Evolutionary conservation across 2,888 invertebrate species (phyloP).

Genomic region (Artemia sp.): DNA sequence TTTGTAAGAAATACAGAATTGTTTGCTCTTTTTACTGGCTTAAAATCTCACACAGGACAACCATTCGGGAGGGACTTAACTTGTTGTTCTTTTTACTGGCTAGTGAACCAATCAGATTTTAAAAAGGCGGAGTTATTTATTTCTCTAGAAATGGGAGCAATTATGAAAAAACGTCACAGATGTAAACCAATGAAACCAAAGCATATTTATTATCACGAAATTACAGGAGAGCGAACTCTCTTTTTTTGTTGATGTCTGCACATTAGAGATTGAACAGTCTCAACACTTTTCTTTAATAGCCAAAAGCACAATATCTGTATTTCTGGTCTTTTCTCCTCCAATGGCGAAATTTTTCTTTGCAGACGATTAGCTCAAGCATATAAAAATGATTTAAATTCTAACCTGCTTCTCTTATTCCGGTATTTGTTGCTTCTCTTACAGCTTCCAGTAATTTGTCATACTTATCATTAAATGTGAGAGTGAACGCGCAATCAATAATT

Average conservation of each 20-base stretch:
- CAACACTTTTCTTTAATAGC: no score
- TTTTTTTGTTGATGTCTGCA: not conserved
- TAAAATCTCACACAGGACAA: no score
- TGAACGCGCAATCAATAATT: slow-evolving; percentile 98
- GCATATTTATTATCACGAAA: no score
- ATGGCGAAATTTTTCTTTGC: not conserved
- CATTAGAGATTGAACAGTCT: no score
- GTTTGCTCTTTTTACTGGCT: no score
- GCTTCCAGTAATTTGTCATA: slow-evolving; percentile 86
- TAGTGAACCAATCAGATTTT: not conserved
- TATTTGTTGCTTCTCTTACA: slow-evolving; percentile 94
- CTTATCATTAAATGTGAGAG: slow-evolving; percentile 85
- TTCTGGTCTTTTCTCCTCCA: no score
- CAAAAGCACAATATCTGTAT: no score
- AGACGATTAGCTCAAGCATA: not conserved
- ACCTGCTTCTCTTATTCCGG: slow-evolving; percentile 57
- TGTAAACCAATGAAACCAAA: no score
- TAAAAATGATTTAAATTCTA: slow-evolving; percentile 11
- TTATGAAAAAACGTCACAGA: not conserved
- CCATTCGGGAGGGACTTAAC: no score
- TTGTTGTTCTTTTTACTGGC: no score
- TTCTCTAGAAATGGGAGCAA: not conserved
- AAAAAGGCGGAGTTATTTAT: not conserved
- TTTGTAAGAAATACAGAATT: no score
- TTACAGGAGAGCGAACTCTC: not conserved